Evolutionary conservation across 2,797 vertebrate species (phyloP), one percentile per base, ranked within the genome.

Genomic region (Neostethus bicornis): DNA sequence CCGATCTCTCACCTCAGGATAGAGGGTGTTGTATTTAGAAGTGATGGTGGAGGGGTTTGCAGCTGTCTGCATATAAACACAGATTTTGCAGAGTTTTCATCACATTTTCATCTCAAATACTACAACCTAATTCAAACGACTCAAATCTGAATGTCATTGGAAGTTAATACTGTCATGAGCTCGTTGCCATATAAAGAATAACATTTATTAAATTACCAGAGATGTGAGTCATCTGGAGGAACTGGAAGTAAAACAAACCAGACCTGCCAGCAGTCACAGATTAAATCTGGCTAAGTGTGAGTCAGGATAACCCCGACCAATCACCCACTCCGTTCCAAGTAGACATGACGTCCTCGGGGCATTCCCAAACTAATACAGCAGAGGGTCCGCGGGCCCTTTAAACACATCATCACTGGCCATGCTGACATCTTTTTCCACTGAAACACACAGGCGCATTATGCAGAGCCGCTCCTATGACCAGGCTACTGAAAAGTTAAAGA

Each of bases 1-100:
- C 57, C 20, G 52, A 49, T 61, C 65, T 88, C 86, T 84, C 87
- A 89, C 89, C 85, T 89, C 75, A 60, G 71, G 71, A 85, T 34
- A 84, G 84, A 79, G 68, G 62, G 50, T 64, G 82, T 84, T 87
- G 75, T 82, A 75, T 81, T 67, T 69, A 35, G 39, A 3, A 42
- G 16, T 13, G n/a, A 16, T 37, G 32, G 37, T 55, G 19, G 35
- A 53, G 64, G 55, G 51, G 62, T 61, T 32, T 38, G 70, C 85
- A 89, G 82, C 87, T 87, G 84, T 80, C 79, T 66, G 5, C 66
- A 68, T 41, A 39, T 63, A 65, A 38, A 69, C 34, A 50, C 51
- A 64, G 58, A 68, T 48, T 14, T 19, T 19, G 17, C 39, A 58
- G 35, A 38, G 17, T 24, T 62, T 65, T 29, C 19, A 1, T 48